phyloP scores from a whole-genome alignment of 2,113 vertebrate species.

The Todiramphus saurophagus region DNA sequence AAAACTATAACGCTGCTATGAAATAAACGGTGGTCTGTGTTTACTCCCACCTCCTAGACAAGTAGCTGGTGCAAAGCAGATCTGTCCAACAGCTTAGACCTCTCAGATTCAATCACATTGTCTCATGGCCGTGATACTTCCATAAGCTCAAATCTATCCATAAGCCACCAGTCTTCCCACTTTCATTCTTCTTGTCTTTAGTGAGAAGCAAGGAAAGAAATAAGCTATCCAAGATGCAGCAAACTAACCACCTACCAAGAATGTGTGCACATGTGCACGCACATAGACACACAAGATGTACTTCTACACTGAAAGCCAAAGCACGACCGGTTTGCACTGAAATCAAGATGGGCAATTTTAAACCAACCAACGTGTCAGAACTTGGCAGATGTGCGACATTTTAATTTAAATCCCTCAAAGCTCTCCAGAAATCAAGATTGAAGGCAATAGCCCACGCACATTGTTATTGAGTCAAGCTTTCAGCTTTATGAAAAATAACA shows the following conservation, averaged over 20 bases:
- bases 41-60: not conserved
- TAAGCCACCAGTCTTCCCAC: not conserved
- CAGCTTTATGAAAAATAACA: not conserved
- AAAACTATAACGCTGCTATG: not conserved
- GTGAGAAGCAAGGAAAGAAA: not conserved
- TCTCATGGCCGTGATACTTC: not conserved
- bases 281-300: not conserved
- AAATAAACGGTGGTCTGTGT: not conserved
- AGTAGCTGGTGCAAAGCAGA: not conserved
- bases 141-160: not conserved
- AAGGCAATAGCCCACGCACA: not conserved
- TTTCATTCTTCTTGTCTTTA: not conserved
- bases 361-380: not conserved
- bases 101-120: not conserved
- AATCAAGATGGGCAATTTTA: not conserved
- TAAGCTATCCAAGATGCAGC: not conserved
- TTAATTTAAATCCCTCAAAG: not conserved
- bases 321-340: not conserved
- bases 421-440: not conserved
- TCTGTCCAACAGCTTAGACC: not conserved
- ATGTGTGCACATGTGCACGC: rapidly evolving
- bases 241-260: not conserved
- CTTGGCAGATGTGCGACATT: not conserved
- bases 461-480: not conserved
- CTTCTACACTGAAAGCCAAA: not conserved